These are phyloP conservation scores for Coenonympha glycerion DNA, from an alignment of 2,888 invertebrate species.

Conservation along the genomic window DNA sequence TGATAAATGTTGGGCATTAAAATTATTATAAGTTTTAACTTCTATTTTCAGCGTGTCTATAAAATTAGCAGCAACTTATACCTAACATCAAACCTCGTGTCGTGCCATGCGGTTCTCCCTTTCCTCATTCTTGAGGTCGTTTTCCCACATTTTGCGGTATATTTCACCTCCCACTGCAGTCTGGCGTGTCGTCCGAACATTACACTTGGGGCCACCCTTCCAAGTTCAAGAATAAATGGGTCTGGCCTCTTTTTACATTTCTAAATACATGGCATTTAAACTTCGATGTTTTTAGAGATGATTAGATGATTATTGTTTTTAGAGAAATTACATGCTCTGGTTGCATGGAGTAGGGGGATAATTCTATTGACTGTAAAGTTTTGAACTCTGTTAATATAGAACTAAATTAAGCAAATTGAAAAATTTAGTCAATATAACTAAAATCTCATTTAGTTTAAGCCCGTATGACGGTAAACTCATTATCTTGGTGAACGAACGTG, in stretches of 20 bases:
- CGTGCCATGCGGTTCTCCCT: neutral
- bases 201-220: constrained; percentile 10
- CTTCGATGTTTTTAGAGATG: too few species aligned
- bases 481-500: neutral
- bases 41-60: neutral
- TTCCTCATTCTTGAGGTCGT: neutral
- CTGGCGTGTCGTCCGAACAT: constrained; percentile 14
- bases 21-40: too few species aligned
- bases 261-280: neutral
- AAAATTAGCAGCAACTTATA: neutral
- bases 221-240: constrained; percentile 19
- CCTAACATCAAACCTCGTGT: too few species aligned
- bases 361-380: too few species aligned
- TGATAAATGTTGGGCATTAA: too few species aligned
- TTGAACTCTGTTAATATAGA: too few species aligned
- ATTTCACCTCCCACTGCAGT: constrained; percentile 12
- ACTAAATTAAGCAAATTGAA: too few species aligned
- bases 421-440: neutral
- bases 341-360: too few species aligned
- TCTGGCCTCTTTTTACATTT: constrained; percentile 12
- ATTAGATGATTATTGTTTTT: neutral
- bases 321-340: neutral
- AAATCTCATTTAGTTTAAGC: neutral
- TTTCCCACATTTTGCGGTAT: constrained; percentile 10
- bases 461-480: neutral